These are phyloP conservation scores for Natator depressus DNA, from an alignment of 2,113 vertebrate genomes.

Conservation along the genomic window DNA sequence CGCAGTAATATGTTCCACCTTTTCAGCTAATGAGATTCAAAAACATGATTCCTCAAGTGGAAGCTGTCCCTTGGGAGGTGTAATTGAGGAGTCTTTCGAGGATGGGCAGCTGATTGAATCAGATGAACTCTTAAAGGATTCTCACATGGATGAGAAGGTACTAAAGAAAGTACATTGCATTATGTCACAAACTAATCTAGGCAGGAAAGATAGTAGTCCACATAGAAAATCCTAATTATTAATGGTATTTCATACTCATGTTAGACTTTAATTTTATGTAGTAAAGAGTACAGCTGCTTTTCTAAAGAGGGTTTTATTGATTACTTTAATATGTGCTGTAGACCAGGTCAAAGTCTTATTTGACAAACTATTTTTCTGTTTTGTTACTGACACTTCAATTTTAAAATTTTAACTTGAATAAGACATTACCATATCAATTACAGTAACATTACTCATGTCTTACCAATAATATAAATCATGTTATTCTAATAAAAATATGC, in stretches of 20 bases:
- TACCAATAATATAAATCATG: background rate
- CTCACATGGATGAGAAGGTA: slow-evolving; percentile 71
- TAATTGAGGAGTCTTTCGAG: slow-evolving; percentile 39
- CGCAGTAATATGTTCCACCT: slow-evolving; percentile 42
- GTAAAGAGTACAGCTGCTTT: background rate
- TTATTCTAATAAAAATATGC: background rate
- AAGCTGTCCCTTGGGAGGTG: slow-evolving; percentile 50
- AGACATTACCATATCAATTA: background rate
- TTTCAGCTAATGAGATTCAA: slow-evolving; percentile 67
- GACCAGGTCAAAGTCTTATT: background rate
- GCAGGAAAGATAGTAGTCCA: background rate
- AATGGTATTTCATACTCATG: background rate
- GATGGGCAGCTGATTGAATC: slow-evolving; percentile 34
- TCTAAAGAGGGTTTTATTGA: background rate
- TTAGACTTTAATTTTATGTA: background rate
- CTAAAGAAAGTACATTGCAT: background rate
- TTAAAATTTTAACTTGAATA: background rate
- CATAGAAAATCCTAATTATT: background rate
- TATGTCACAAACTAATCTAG: background rate
- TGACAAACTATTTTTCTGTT: background rate
- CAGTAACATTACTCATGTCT: background rate
- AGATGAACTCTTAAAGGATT: slow-evolving; percentile 45
- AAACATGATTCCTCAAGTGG: slow-evolving; percentile 28
- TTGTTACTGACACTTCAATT: background rate
- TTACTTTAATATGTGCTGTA: background rate